Evolutionary conservation across 2,888 invertebrate genomes (phyloP), one percentile per base, ranked within the genome.

Genomic region (Tetropium fuscum): DNA sequence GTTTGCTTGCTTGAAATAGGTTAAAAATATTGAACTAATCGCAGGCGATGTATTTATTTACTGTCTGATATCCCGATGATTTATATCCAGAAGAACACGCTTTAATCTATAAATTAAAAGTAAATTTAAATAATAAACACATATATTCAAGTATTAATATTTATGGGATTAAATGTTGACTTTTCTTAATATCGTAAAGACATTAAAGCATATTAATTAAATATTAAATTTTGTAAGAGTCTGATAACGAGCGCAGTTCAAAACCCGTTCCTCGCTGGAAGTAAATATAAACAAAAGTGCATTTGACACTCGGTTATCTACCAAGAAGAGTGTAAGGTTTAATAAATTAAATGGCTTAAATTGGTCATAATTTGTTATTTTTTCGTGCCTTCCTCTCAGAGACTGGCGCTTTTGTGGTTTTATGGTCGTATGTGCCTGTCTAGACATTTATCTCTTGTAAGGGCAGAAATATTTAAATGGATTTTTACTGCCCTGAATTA

Each of bases 401-500:
- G 51, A 49, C 15, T 25, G 27, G n/a, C 30, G 40, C 40, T 4
- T 10, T 51, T 40, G 40, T 51, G 40, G 40, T 51, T 51, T 51
- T 51, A 51, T 19, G 51, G 51, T 22, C 25, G 15, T 27, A 30
- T 51, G 27, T 51, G 27, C 18, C 10, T 16, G 51, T 51, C 51
- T 51, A 38, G 51, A 51, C 51, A 8, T 51, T 51, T 51, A 51
- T 51, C 51, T 25, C 40, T 34, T 51, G 34, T 15, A 51, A 25
- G 25, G 40, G 27, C 16, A 13, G 13, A 19, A 22, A 22, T 36
- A 36, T 51, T 51, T 27, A 40, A 40, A 25, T 27, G 11, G 40
- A 11, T 51, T 48, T 48, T 51, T 32, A 51, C 40, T 18, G 22
- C 40, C 19, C 51, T 19, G 10, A 25, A 36, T 48, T 48, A 48